Percentiles rank a stretch among this genome's conserved stretches.
These are phyloP conservation scores for Epinephelus coioides DNA, from an alignment of 2,797 vertebrate species.

Conservation along the genomic window DNA sequence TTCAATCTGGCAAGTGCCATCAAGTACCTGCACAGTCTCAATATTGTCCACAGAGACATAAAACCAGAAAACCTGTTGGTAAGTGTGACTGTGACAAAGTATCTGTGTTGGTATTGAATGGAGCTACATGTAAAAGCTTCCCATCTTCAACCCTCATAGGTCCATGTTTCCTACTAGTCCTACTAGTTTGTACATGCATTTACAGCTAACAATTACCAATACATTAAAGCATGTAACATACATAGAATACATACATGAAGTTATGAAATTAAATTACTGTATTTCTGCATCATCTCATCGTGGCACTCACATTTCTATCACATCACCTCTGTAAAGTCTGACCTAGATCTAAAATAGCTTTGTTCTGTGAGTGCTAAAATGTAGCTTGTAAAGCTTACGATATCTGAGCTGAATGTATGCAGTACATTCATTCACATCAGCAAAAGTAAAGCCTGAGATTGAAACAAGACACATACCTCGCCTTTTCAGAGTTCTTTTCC, in stretches of 20 bases:
- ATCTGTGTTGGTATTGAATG: background rate
- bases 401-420: background rate
- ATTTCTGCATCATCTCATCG: background rate
- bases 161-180: background rate
- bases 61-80: constrained; percentile 98
- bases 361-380: background rate
- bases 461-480: background rate
- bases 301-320: background rate
- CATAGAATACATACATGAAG: background rate
- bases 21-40: constrained; percentile 96
- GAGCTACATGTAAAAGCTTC: background rate
- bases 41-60: constrained; percentile 98
- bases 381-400: background rate
- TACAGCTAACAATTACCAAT: background rate
- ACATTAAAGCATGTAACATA: background rate
- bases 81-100: constrained; percentile 64
- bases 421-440: background rate
- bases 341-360: background rate
- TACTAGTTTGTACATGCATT: background rate
- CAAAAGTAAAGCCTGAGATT: background rate
- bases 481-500: too few relatives aligned
- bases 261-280: background rate
- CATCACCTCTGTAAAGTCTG: background rate
- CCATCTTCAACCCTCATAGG: background rate
- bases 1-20: constrained; percentile 97